Conservation (phyloP, 2,888 invertebrate species). For the Scaptodrosophila latifasciaeformis region DNA sequence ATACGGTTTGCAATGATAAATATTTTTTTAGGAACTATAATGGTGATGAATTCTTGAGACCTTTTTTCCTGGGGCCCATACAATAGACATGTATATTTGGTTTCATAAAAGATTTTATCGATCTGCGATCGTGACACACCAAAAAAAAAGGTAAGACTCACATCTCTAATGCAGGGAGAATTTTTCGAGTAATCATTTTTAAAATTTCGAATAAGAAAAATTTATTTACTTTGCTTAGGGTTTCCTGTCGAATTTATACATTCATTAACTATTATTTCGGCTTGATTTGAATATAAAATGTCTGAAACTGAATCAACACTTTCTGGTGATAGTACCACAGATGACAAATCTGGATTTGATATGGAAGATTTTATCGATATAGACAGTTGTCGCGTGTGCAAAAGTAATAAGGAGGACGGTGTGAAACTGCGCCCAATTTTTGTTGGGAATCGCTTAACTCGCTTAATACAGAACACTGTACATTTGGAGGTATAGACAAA, state of each 20-base stretch:
- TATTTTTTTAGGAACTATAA: no score
- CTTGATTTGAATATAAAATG: slow-evolving; percentile 16
- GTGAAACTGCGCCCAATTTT: slow-evolving; percentile 34
- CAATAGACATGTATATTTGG: no score
- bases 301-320: neutral
- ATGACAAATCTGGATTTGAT: slow-evolving; percentile 16
- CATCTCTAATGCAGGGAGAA: no score
- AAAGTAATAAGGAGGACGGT: slow-evolving; percentile 14
- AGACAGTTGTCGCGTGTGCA: slow-evolving; percentile 30
- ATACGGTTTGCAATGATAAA: no score
- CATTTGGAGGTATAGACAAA: slow-evolving; percentile 30
- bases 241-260: slow-evolving; percentile 9
- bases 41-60: no score
- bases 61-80: no score
- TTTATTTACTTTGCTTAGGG: slow-evolving; percentile 6
- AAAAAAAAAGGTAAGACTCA: no score
- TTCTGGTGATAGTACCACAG: slow-evolving; percentile 8
- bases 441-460: slow-evolving; percentile 28
- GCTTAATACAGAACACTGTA: slow-evolving; percentile 34
- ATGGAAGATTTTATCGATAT: slow-evolving; percentile 20
- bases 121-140: no score
- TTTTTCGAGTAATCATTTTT: no score
- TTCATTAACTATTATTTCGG: slow-evolving; percentile 10
- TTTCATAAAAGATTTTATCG: no score
- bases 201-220: no score